Percentiles rank a stretch among this genome's conserved stretches.
These are phyloP conservation scores for Peromyscus eremicus DNA, from an alignment of 2,797 vertebrate species.

Conservation along the genomic window DNA sequence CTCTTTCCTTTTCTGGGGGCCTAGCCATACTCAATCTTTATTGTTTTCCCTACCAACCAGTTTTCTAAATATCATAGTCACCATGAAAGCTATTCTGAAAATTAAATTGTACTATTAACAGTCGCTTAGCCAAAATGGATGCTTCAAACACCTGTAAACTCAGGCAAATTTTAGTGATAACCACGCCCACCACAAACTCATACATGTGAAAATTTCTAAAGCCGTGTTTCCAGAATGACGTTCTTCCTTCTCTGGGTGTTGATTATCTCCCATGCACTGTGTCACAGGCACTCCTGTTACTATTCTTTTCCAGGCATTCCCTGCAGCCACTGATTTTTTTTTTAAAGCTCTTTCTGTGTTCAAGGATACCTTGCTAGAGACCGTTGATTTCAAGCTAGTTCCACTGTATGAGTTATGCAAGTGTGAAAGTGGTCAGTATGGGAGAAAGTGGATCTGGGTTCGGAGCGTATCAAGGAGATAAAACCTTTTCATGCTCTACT, in stretches of 20 bases:
- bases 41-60: not conserved
- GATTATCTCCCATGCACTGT: not conserved
- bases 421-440: constrained; percentile 8
- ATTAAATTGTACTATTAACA: constrained; percentile 60
- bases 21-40: not conserved
- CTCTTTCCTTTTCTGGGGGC: not conserved
- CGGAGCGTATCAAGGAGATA: not conserved
- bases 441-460: not conserved
- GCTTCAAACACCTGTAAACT: constrained; percentile 62
- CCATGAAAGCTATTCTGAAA: constrained; percentile 57
- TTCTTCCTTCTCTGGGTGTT: constrained; percentile 59
- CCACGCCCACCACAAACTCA: not conserved
- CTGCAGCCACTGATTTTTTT: constrained; percentile 47
- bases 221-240: constrained; percentile 39
- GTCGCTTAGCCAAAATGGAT: not conserved
- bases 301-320: constrained; percentile 60
- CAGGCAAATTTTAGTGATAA: not conserved
- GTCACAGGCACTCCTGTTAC: not conserved
- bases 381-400: constrained; percentile 74
- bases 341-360: constrained; percentile 27
- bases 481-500: not conserved
- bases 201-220: constrained; percentile 20
- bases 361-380: constrained; percentile 65
- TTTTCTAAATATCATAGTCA: constrained; percentile 58
- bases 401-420: constrained; percentile 73